Evolutionary conservation across 2,113 vertebrate genomes (phyloP).

Genomic region (Lepisosteus oculatus): DNA sequence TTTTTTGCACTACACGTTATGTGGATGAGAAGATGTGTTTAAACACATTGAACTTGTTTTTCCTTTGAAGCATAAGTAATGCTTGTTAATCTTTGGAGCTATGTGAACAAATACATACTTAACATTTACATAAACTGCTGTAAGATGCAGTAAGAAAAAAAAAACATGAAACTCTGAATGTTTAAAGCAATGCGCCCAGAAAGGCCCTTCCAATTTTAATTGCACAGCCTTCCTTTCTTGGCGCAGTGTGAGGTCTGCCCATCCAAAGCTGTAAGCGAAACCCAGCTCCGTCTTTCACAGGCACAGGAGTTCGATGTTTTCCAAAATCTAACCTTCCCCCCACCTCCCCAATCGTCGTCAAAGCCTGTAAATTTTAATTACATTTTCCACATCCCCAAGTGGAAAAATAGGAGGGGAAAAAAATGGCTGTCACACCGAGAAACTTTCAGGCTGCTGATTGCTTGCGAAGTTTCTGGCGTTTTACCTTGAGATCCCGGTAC

Average conservation of each 20-base stretch:
- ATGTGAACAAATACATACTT: not conserved
- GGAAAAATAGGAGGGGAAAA: slow-evolving; percentile 14
- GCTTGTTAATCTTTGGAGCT: not conserved
- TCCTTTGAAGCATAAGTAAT: too few species aligned
- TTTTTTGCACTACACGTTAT: too few species aligned
- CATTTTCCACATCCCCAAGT: slow-evolving; percentile 31
- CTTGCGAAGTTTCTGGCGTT: slow-evolving; percentile 44
- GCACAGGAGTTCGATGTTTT: slow-evolving; percentile 41
- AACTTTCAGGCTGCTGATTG: slow-evolving; percentile 44
- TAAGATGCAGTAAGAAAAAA: slow-evolving; percentile 8
- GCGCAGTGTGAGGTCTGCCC: slow-evolving; percentile 20
- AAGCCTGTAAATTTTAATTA: slow-evolving; percentile 50
- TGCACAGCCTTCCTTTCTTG: slow-evolving; percentile 44
- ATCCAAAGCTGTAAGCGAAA: slow-evolving; percentile 41
- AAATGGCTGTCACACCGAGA: slow-evolving; percentile 14
- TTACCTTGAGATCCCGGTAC: slow-evolving; percentile 99
- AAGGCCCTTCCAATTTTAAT: slow-evolving; percentile 63
- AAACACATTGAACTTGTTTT: too few species aligned
- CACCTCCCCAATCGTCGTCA: slow-evolving; percentile 11
- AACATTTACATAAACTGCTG: not conserved
- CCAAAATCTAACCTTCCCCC: slow-evolving; percentile 23
- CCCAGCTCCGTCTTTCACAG: slow-evolving; percentile 39
- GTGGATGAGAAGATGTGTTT: too few species aligned
- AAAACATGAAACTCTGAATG: slow-evolving; percentile 40
- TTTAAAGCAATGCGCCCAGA: slow-evolving; percentile 45